Evolutionary conservation across 2,797 vertebrate genomes (phyloP).

Genomic region (Paedocypris micromegethes): DNA sequence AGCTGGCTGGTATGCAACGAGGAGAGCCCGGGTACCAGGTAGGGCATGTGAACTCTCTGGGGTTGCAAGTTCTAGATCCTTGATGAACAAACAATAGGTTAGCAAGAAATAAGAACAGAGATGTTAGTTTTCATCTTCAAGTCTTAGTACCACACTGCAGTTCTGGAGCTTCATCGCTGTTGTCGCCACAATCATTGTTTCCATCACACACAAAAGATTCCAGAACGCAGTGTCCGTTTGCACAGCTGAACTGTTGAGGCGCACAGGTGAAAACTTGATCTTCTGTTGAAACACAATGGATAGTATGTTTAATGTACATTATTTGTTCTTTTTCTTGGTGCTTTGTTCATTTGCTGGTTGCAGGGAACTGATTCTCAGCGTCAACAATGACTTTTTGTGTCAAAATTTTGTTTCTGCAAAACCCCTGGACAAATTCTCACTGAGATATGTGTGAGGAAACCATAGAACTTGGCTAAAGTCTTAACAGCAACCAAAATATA

Average conservation of each 20-base stretch:
- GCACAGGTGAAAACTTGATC: constrained; percentile 54
- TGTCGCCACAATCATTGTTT: constrained; percentile 90
- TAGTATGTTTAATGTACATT: no score
- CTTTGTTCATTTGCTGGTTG: no score
- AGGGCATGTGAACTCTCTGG: constrained; percentile 78
- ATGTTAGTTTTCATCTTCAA: neutral
- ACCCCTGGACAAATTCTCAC: no score
- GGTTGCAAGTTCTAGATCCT: constrained; percentile 73
- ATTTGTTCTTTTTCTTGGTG: no score
- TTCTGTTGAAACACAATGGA: constrained; percentile 5
- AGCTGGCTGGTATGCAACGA: constrained; percentile 73
- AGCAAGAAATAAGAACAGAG: neutral
- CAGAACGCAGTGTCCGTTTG: constrained; percentile 67
- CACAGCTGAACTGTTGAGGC: constrained; percentile 63
- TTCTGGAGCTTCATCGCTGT: constrained; percentile 84
- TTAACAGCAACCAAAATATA: no score
- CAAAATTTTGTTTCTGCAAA: no score
- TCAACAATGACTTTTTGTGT: no score
- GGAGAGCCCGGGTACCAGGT: constrained; percentile 63
- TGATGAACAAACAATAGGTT: no score
- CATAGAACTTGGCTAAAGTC: no score
- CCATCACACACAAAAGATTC: constrained; percentile 64
- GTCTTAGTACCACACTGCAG: constrained; percentile 79
- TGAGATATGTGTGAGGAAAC: no score
- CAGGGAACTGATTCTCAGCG: no score